These are phyloP conservation scores for Monoplex corrugatus DNA, from an alignment of 2,888 invertebrate genomes.

Conservation along the genomic window DNA sequence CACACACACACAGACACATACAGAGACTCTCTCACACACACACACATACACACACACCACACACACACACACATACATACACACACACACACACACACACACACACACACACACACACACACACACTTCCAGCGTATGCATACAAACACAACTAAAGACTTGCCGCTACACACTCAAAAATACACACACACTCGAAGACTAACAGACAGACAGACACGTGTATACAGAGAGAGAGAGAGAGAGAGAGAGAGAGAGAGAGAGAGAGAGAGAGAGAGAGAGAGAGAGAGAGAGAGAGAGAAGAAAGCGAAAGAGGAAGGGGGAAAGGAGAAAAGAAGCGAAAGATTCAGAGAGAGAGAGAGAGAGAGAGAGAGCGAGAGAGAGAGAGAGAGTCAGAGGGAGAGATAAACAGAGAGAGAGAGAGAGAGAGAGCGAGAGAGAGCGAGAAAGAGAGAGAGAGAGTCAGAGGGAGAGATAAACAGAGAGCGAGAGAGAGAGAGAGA, in stretches of 20 bases:
- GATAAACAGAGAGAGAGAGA: neutral
- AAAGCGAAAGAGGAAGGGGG: neutral
- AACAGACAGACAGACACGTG: neutral
- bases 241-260: slow-evolving; percentile 25
- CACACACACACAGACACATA: neutral
- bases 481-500: too few relatives aligned
- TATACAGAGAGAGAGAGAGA: too few relatives aligned
- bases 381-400: neutral
- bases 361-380: neutral
- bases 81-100: neutral
- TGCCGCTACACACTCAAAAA: too few relatives aligned
- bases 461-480: too few relatives aligned
- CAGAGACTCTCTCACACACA: neutral
- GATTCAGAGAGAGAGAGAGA: neutral
- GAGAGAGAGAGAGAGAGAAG: neutral
- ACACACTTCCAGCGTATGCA: neutral
- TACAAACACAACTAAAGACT: slow-evolving; percentile 4
- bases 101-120: neutral
- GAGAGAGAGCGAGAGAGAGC: too few relatives aligned
- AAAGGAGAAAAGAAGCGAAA: neutral
- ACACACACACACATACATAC: neutral
- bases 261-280: slow-evolving; percentile 1
- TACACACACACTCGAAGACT: neutral
- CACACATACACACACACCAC: neutral
- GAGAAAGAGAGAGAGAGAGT: too few relatives aligned